Evolutionary conservation across 53 echinoderm and acorn worm genomes (phyloP), one percentile per base, ranked within the genome.

Genomic region (Holothuria leucospilota): DNA sequence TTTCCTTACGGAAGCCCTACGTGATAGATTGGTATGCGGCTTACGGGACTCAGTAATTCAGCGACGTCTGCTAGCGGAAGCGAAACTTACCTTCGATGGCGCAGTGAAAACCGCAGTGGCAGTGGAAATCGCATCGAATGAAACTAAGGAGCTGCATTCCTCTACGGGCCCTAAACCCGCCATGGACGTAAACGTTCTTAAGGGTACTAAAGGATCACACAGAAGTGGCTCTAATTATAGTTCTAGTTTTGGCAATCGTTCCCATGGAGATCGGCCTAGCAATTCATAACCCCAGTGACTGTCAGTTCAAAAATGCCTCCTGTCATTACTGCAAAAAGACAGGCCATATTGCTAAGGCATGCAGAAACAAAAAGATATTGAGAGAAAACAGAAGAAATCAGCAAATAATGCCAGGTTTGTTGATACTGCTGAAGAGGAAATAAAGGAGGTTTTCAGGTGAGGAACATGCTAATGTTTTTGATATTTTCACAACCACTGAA

Each of bases 241-340:
- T 34, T 34, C 34, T 49, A 49, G 8, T 11, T 2, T 13, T 49
- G 30, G 18, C 39, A 71, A 38, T 28, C 29, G 71, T 18, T 18
- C 71, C 18, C 29, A 28, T 9, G 39, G 71, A 38, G 71, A 71
- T 25, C 20, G 42, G 78, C 29, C 21, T n/a, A 20, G 49, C 2
- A n/a, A 53, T 5, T 9, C 78, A 78, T 56, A 23, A 51, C 23
- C 78, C 78, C 21, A 29, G n/a, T 29, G 25, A 23, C 29, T 78
- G 78, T 23, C 29, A 78, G 23, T 78, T 26, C 29, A 78, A 78
- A 29, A 21, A 20, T 46, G 51, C 51, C 24, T n/a, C 51, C n/a
- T 78, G 78, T 51, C 53, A 78, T 78, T 78, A 51, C 13, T 78
- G 78, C 51, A n/a, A 52, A 23, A 49, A 78, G 56, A 52, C 29